These are phyloP conservation scores for Campaea margaritaria DNA, from an alignment of 2,888 invertebrate genomes.

Conservation along the genomic window DNA sequence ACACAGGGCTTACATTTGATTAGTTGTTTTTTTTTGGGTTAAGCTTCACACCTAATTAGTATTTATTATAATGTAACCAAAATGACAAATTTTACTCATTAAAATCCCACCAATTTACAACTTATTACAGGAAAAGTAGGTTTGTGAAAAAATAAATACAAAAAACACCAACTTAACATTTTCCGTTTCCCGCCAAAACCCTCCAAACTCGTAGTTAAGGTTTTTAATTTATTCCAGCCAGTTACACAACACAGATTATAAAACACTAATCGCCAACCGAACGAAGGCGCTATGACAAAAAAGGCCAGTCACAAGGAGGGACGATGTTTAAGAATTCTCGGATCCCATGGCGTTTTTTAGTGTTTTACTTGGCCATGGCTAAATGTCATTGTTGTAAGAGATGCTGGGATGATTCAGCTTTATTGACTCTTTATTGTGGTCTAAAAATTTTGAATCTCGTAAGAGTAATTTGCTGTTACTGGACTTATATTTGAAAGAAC, in stretches of 20 bases:
- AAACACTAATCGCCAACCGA: slow-evolving; percentile 30
- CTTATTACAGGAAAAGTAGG: neutral
- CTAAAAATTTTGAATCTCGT: too few species aligned
- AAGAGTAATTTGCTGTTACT: too few species aligned
- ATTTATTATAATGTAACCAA: too few species aligned
- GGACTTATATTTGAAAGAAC: neutral
- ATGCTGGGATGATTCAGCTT: slow-evolving; percentile 28
- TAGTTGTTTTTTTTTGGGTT: too few species aligned
- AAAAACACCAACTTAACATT: neutral
- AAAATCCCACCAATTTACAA: too few species aligned
- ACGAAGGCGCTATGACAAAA: slow-evolving; percentile 28
- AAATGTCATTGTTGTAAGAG: slow-evolving; percentile 68
- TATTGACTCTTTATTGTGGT: slow-evolving; percentile 10
- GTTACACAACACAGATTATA: slow-evolving; percentile 25
- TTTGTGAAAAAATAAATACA: too few species aligned
- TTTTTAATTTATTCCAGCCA: slow-evolving; percentile 6
- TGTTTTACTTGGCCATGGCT: slow-evolving; percentile 69
- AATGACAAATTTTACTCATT: too few species aligned
- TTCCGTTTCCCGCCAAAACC: too few species aligned
- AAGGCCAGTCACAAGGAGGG: slow-evolving; percentile 48
- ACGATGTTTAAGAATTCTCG: slow-evolving; percentile 67
- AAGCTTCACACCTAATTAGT: too few species aligned
- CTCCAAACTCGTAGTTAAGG: too few species aligned
- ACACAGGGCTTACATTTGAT: too few species aligned
- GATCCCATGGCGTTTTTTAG: slow-evolving; percentile 77